A percentile compares a stretch with the other conserved stretches of the same genome.
Conservation (phyloP, 2,797 vertebrate species). For the Sus cebifrons region DNA sequence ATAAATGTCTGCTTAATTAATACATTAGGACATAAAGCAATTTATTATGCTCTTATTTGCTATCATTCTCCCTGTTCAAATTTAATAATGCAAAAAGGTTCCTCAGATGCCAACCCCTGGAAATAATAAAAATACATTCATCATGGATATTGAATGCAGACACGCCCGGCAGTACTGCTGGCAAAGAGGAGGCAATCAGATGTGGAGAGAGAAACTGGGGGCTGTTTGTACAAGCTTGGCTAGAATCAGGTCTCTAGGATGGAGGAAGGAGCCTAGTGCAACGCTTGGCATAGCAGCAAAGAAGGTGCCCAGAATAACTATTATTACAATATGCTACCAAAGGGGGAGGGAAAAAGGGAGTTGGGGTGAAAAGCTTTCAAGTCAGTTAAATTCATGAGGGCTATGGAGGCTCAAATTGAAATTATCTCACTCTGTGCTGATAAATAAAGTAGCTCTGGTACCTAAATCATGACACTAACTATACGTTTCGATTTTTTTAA, state of each 20-base stretch:
- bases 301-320: constrained; percentile 86
- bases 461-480: constrained; percentile 93
- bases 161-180: constrained; percentile 82
- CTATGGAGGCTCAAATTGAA: constrained; percentile 93
- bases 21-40: constrained; percentile 91
- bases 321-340: constrained; percentile 85
- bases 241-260: constrained; percentile 54
- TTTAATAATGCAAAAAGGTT: constrained; percentile 92
- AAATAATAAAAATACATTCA: constrained; percentile 91
- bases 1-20: constrained; percentile 93
- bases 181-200: constrained; percentile 80
- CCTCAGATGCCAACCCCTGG: constrained; percentile 89
- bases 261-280: constrained; percentile 73
- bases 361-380: constrained; percentile 88
- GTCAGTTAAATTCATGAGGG: constrained; percentile 92
- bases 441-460: constrained; percentile 93
- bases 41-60: constrained; percentile 91
- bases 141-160: constrained; percentile 87
- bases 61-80: constrained; percentile 89
- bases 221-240: constrained; percentile 73
- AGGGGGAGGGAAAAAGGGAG: constrained; percentile 65
- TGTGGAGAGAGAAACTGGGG: constrained; percentile 77
- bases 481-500: constrained; percentile 94
- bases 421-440: constrained; percentile 93
- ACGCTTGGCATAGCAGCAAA: constrained; percentile 65